Evolutionary conservation across 1,140 invertebrate genomes (phyloP).

Genomic region (Gryllus bimaculatus): DNA sequence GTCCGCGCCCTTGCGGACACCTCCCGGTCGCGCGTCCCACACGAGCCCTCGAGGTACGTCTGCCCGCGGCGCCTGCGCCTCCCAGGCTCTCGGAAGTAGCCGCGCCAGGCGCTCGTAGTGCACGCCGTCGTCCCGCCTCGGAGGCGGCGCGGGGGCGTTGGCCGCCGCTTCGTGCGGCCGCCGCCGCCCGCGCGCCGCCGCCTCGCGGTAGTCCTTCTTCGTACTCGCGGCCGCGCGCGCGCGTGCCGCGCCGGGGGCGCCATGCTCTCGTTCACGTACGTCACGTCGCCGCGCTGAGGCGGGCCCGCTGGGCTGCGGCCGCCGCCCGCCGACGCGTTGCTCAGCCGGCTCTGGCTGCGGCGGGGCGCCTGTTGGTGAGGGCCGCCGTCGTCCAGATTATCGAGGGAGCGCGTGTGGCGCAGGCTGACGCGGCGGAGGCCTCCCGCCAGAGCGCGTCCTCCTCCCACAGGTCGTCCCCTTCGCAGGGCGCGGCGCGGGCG

Average conservation of each 20-base stretch:
- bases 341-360: background rate
- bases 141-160: background rate
- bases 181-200: slow-evolving; percentile 11
- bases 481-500: background rate
- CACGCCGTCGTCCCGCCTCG: slow-evolving; percentile 25
- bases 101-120: slow-evolving; percentile 35
- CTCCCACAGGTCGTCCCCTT: slow-evolving; percentile 62
- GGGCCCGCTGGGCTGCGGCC: slow-evolving; percentile 16
- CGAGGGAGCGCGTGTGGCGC: slow-evolving; percentile 66
- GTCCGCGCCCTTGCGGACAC: slow-evolving; percentile 24
- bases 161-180: slow-evolving; percentile 10
- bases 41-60: slow-evolving; percentile 33
- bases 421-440: slow-evolving; percentile 62
- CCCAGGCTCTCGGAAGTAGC: slow-evolving; percentile 30
- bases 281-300: slow-evolving; percentile 54
- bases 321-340: slow-evolving; percentile 17
- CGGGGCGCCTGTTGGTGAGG: no score
- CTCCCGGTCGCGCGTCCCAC: slow-evolving; percentile 39
- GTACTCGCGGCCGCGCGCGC: slow-evolving; percentile 21
- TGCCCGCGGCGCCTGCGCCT: slow-evolving; percentile 29
- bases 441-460: slow-evolving; percentile 73
- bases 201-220: slow-evolving; percentile 27
- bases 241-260: background rate
- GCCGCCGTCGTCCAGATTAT: slow-evolving; percentile 52
- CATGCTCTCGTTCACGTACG: slow-evolving; percentile 63